Evolutionary conservation across 2,888 invertebrate genomes (phyloP).

Genomic region (Leucania comma): DNA sequence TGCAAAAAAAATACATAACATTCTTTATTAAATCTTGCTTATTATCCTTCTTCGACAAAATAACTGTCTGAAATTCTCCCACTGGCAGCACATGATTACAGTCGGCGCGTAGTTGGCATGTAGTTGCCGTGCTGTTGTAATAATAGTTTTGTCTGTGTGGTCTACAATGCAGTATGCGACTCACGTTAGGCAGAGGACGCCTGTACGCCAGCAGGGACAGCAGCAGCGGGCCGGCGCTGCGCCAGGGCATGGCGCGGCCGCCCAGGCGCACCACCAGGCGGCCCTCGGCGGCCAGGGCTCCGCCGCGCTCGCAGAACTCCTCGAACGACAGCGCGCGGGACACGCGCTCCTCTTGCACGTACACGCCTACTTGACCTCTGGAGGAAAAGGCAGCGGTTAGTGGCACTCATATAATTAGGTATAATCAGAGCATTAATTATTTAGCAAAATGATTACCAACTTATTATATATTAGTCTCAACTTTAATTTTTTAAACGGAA

Average conservation of each 20-base stretch:
- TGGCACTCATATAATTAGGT: neutral
- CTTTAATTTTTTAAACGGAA: neutral
- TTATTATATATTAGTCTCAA: neutral
- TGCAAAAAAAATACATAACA: constrained; percentile 53
- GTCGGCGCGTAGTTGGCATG: no score
- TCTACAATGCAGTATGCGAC: constrained; percentile 52
- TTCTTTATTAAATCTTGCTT: neutral
- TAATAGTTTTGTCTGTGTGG: no score
- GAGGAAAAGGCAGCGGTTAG: neutral
- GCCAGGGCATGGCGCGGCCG: constrained; percentile 97
- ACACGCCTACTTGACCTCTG: constrained; percentile 89
- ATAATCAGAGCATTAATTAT: neutral
- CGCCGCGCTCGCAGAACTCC: constrained; percentile 93
- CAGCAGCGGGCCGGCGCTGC: constrained; percentile 97
- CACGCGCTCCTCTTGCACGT: constrained; percentile 83
- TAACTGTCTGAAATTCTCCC: no score
- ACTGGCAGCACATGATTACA: no score
- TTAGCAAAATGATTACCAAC: neutral
- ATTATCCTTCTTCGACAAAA: no score
- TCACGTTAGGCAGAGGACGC: constrained; percentile 95
- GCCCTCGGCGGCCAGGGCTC: constrained; percentile 94
- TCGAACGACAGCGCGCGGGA: constrained; percentile 86
- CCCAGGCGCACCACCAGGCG: constrained; percentile 96
- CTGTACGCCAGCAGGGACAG: constrained; percentile 96
- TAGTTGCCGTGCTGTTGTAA: no score